phyloP scores from a whole-genome alignment of 1,140 invertebrate species.

The Penaeus chinensis region DNA sequence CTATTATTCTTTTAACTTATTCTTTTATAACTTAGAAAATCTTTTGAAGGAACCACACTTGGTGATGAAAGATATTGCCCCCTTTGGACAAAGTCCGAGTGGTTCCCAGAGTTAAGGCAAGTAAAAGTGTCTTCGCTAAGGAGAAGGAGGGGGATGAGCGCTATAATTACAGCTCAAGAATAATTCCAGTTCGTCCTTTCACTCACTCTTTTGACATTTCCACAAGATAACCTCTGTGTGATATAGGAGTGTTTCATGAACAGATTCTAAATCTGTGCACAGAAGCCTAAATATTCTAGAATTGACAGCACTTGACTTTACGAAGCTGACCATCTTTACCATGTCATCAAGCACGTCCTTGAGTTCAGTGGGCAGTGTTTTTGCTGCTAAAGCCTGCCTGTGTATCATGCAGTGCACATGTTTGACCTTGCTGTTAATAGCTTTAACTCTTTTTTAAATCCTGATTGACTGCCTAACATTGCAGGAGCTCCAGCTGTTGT shows the following conservation, averaged over 20 bases:
- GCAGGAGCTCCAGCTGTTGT: conserved; percentile 23
- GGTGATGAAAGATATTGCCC: no score
- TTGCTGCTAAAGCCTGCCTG: conserved; percentile 11
- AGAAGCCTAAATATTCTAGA: background rate
- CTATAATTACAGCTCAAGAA: conserved; percentile 11
- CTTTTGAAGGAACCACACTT: no score
- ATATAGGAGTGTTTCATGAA: background rate
- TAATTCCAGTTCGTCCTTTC: background rate
- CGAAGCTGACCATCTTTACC: conserved; percentile 5
- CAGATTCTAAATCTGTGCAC: background rate
- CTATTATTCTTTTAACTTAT: no score
- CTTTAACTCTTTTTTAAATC: background rate
- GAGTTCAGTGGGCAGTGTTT: background rate
- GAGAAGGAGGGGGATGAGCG: no score
- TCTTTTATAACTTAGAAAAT: no score
- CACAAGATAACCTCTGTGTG: background rate
- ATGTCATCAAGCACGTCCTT: background rate
- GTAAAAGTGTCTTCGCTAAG: no score
- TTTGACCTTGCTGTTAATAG: conserved; percentile 15
- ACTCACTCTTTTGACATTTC: background rate
- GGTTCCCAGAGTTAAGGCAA: no score
- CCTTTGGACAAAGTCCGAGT: no score
- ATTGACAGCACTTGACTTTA: background rate
- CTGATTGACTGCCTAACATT: background rate
- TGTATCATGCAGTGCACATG: conserved; percentile 26